Evolutionary conservation across 2,113 vertebrate species (phyloP).

Genomic region (Cairina moschata): DNA sequence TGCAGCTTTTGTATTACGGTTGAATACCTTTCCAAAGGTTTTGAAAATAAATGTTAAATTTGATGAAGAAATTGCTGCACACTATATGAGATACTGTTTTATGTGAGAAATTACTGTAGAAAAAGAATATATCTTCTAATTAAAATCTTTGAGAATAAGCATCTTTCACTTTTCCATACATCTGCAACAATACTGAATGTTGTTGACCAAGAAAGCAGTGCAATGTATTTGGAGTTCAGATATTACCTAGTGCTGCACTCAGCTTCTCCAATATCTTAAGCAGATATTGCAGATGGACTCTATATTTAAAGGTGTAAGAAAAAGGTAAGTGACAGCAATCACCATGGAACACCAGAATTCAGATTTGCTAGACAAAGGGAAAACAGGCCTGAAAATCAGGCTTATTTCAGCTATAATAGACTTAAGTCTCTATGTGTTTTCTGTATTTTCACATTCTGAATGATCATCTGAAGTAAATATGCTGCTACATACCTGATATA

Average conservation of each 20-base stretch:
- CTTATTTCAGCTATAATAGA: background rate
- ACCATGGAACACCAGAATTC: background rate
- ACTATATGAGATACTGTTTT: background rate
- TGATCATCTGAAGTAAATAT: background rate
- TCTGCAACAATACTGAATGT: background rate
- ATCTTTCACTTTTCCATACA: background rate
- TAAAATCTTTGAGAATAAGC: background rate
- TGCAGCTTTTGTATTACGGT: background rate
- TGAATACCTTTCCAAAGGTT: background rate
- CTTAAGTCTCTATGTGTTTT: background rate
- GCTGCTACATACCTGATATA: too few species aligned
- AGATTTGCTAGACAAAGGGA: background rate
- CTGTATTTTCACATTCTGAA: background rate
- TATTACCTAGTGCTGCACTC: background rate
- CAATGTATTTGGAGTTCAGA: background rate
- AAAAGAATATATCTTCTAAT: background rate
- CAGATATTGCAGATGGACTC: background rate
- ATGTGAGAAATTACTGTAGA: background rate
- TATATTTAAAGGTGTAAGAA: background rate
- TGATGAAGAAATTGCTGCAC: constrained; percentile 23
- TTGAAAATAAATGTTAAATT: background rate
- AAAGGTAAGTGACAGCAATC: background rate
- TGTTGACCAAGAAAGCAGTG: background rate
- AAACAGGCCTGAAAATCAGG: background rate
- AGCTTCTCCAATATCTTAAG: background rate